phyloP scores from a whole-genome alignment of 2,888 invertebrate species.

The Lydus trimaculatus region DNA sequence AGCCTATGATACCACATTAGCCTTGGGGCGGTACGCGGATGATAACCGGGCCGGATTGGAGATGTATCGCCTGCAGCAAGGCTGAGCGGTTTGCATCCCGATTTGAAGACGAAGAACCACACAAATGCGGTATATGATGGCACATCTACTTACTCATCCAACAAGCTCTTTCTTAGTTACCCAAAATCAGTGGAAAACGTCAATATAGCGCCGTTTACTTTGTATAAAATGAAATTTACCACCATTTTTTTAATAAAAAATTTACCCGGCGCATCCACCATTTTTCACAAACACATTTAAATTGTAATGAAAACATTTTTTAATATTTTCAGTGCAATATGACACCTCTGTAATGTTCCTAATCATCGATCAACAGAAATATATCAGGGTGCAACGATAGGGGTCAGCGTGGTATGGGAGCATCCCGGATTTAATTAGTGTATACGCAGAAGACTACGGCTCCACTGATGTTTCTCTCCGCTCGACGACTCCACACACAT shows the following conservation, averaged over 20 bases:
- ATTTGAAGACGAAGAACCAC: constrained; percentile 51
- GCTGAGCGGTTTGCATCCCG: constrained; percentile 54
- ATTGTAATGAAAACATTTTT: neutral
- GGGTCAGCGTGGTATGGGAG: neutral
- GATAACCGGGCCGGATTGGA: constrained; percentile 56
- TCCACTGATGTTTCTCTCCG: constrained; percentile 3
- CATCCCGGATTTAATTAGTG: constrained; percentile 15
- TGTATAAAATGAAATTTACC: too few relatives aligned
- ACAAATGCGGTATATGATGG: constrained; percentile 38
- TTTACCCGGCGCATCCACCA: neutral
- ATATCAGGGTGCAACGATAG: neutral
- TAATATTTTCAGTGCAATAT: neutral
- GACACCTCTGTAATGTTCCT: neutral
- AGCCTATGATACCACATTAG: constrained; percentile 65
- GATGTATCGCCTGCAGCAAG: constrained; percentile 57
- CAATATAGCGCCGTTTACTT: too few relatives aligned
- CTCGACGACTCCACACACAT: constrained; percentile 24
- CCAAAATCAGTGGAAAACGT: neutral
- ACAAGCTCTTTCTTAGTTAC: neutral
- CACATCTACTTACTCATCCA: constrained; percentile 16
- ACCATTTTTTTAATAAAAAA: neutral
- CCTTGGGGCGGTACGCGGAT: constrained; percentile 58
- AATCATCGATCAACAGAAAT: neutral
- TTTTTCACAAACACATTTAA: neutral
- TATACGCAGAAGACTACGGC: neutral